Conservation (phyloP, 2,797 vertebrate species). For the Anguilla obscura region DNA sequence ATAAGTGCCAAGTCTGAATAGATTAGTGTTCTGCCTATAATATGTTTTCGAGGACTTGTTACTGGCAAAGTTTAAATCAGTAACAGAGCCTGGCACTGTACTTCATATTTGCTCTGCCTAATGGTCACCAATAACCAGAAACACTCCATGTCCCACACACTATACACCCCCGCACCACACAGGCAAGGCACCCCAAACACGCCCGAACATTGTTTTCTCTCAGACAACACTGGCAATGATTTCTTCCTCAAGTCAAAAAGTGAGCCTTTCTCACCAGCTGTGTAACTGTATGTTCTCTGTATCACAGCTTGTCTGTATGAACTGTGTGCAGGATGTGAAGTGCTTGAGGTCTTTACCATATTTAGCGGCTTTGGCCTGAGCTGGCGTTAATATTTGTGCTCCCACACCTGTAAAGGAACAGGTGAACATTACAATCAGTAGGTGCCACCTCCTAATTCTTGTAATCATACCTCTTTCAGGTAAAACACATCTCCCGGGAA, state of each 20-base stretch:
- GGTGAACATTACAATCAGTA: background rate
- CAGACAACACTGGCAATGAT: background rate
- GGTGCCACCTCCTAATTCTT: background rate
- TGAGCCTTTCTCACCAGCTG: background rate
- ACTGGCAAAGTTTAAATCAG: no score
- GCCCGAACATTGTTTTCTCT: background rate
- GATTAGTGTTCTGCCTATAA: no score
- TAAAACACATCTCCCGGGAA: background rate
- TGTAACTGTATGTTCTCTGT: background rate
- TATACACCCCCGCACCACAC: background rate
- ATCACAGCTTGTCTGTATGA: background rate
- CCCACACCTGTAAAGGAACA: constrained; percentile 49
- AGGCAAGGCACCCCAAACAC: background rate
- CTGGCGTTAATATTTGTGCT: constrained; percentile 59
- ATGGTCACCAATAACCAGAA: background rate
- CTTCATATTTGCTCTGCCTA: background rate
- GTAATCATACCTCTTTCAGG: background rate
- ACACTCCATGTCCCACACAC: background rate
- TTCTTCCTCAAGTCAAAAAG: background rate
- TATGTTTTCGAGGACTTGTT: no score
- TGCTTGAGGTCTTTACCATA: constrained; percentile 56
- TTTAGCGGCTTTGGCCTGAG: constrained; percentile 72
- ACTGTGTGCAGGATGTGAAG: background rate
- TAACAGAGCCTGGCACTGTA: no score
- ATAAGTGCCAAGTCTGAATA: no score